Evolutionary conservation across 2,113 vertebrate species (phyloP).

Genomic region (Pteronura brasiliensis): DNA sequence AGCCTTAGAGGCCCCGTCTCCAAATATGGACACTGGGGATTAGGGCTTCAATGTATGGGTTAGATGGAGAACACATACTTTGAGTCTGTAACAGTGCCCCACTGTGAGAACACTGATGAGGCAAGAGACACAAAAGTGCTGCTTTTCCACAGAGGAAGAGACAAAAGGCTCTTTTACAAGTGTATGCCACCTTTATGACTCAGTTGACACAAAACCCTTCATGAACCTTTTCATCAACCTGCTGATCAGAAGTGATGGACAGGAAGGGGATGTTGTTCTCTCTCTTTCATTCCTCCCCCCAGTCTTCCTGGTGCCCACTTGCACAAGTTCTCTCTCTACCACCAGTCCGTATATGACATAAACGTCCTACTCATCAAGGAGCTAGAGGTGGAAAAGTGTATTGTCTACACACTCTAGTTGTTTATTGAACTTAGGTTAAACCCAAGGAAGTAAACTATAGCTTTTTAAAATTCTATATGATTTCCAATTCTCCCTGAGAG

Average conservation of each 20-base stretch:
- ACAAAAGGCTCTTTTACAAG: not conserved
- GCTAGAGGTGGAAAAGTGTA: not conserved
- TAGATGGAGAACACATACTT: not conserved
- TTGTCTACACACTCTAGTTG: not conserved
- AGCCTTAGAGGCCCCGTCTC: not conserved
- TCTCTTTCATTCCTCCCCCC: not conserved
- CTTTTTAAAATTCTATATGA: not conserved
- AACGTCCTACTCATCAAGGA: not conserved
- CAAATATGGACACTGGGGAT: not conserved
- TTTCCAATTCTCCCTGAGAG: not conserved
- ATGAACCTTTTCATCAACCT: not conserved
- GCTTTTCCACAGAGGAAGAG: not conserved
- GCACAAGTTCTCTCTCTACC: not conserved
- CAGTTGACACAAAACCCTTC: not conserved
- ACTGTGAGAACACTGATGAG: not conserved
- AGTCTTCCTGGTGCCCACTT: not conserved
- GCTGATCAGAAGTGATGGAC: not conserved
- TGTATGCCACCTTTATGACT: not conserved
- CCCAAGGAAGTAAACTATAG: not conserved
- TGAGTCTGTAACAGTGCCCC: not conserved
- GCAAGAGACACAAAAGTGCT: not conserved
- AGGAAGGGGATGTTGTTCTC: not conserved
- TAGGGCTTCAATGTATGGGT: not conserved
- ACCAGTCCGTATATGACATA: not conserved
- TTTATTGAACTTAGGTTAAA: not conserved